Evolutionary conservation across 2,888 invertebrate species (phyloP).

Genomic region (Mythimna lalbum): DNA sequence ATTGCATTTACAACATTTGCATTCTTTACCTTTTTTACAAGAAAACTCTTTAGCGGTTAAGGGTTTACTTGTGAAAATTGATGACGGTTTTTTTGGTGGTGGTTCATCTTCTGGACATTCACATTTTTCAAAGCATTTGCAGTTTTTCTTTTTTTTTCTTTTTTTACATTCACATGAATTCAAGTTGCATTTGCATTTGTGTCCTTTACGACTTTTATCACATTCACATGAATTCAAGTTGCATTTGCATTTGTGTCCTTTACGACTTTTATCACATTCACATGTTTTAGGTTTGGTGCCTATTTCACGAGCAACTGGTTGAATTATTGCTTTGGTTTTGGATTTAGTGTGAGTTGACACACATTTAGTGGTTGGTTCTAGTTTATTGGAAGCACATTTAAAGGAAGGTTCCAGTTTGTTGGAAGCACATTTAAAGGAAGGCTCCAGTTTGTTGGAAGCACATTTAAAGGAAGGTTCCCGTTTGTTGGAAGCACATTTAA

Average conservation of each 20-base stretch:
- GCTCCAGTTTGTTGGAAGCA: constrained; percentile 6
- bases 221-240: constrained; percentile 57
- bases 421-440: constrained; percentile 1
- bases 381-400: constrained; percentile 1
- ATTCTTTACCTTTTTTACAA: constrained; percentile 20
- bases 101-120: constrained; percentile 5
- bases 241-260: constrained; percentile 26
- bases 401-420: constrained; percentile 8
- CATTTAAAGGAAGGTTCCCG: constrained; percentile 9
- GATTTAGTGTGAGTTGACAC: constrained; percentile 7
- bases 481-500: not conserved
- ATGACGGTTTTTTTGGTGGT: not conserved
- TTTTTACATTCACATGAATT: not conserved
- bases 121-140: constrained; percentile 7
- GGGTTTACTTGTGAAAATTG: not conserved
- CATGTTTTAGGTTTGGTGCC: constrained; percentile 44
- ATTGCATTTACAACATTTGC: constrained; percentile 13
- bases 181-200: constrained; percentile 18
- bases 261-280: constrained; percentile 58
- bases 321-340: constrained; percentile 4
- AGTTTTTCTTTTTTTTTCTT: constrained; percentile 4
- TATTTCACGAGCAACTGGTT: constrained; percentile 29
- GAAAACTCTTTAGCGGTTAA: not conserved
- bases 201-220: constrained; percentile 30
- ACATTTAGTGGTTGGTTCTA: constrained; percentile 10